A percentile compares a stretch with the other conserved stretches of the same genome.
These are phyloP conservation scores for Drosophila murphyi DNA, from an alignment of 1,140 invertebrate species.

Conservation along the genomic window DNA sequence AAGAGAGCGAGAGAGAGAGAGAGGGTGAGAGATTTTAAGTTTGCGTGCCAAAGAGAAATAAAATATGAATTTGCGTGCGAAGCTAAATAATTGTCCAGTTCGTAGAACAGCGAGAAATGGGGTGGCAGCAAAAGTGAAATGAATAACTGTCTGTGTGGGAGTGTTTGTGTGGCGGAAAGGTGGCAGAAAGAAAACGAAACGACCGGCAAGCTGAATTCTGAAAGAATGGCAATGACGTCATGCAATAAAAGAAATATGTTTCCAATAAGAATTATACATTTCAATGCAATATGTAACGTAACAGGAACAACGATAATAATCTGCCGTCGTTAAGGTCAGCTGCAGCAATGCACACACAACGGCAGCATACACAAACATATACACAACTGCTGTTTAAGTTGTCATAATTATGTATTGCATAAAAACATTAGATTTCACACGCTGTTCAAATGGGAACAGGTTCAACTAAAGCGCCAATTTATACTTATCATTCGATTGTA, in stretches of 20 bases:
- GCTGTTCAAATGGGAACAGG: conserved; percentile 28
- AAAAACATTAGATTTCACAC: conserved; percentile 6
- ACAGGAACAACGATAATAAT: background rate
- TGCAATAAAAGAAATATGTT: conserved; percentile 10
- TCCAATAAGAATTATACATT: background rate
- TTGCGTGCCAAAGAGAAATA: too few relatives aligned
- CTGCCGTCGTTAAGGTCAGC: background rate
- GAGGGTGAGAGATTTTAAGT: background rate
- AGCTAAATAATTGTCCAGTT: conserved; percentile 9
- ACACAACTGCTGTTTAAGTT: background rate
- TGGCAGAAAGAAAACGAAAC: conserved; percentile 36
- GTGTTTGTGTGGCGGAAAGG: conserved; percentile 33
- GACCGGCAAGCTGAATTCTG: conserved; percentile 41
- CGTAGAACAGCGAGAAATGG: background rate
- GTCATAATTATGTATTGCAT: conserved; percentile 10
- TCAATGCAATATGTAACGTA: background rate
- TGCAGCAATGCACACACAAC: conserved; percentile 3
- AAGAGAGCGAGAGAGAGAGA: background rate
- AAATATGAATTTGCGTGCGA: conserved; percentile 6
- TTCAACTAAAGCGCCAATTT: conserved; percentile 41
- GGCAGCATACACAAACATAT: background rate
- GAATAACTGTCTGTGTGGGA: conserved; percentile 12
- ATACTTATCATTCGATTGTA: conserved; percentile 1
- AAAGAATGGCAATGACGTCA: conserved; percentile 41
- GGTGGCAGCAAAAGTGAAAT: conserved; percentile 6